These are phyloP conservation scores for Zoanthus solanderi DNA, from an alignment of 92 coral and sea anemone genomes.

Conservation along the genomic window DNA sequence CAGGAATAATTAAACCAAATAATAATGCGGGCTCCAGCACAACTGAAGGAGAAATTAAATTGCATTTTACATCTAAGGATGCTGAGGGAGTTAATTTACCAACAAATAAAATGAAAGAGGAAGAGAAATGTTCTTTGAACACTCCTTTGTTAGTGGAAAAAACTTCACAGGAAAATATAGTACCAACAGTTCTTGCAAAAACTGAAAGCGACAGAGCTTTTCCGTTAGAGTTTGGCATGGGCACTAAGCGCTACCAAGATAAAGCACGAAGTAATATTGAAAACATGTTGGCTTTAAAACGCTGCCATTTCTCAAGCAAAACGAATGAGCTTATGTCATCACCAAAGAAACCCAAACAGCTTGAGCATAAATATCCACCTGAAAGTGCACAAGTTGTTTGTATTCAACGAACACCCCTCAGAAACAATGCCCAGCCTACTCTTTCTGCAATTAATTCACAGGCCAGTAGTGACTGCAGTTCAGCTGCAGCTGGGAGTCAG, in stretches of 20 bases:
- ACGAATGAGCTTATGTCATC: neutral
- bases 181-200: neutral
- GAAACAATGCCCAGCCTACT: slow-evolving; percentile 75
- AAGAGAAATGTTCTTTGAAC: neutral
- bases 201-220: neutral
- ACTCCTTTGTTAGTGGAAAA: neutral
- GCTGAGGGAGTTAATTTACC: neutral
- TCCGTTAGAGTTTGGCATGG: no score
- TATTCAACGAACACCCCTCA: slow-evolving; percentile 71
- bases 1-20: neutral
- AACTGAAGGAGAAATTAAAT: neutral
- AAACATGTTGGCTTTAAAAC: neutral
- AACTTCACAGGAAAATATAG: neutral
- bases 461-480: slow-evolving; percentile 33
- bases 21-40: neutral
- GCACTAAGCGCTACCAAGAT: neutral
- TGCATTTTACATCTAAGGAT: neutral
- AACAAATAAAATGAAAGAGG: neutral
- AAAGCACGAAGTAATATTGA: neutral
- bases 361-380: slow-evolving; percentile 31
- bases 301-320: neutral
- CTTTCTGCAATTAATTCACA: slow-evolving; percentile 91
- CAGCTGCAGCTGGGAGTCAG: slow-evolving; percentile 64
- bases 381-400: neutral
- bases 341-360: slow-evolving; percentile 36